These are phyloP conservation scores for Brachyptera putata DNA, from an alignment of 2,888 invertebrate genomes.

Conservation along the genomic window DNA sequence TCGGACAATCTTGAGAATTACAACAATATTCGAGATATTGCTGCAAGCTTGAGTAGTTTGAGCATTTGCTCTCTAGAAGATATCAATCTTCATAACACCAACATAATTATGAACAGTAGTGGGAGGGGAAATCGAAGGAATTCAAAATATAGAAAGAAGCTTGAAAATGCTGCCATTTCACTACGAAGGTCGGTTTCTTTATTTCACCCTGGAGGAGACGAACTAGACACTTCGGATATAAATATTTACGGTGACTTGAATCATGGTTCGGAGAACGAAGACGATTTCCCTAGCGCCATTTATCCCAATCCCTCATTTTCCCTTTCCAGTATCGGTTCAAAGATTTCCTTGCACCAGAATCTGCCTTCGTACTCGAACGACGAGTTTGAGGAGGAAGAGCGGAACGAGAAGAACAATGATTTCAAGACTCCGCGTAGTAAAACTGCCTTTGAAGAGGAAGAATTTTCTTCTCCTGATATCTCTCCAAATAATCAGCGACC, in stretches of 20 bases:
- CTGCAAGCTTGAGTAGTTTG: slow-evolving; percentile 37
- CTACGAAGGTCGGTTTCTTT: slow-evolving; percentile 29
- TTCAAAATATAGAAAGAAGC: slow-evolving; percentile 25
- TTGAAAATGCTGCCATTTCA: slow-evolving; percentile 28
- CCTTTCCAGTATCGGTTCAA: slow-evolving; percentile 23
- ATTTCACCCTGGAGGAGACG: slow-evolving; percentile 16
- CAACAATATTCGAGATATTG: slow-evolving; percentile 30
- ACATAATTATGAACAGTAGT: neutral
- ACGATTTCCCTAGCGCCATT: slow-evolving; percentile 9
- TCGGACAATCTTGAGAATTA: neutral
- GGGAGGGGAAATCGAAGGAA: neutral
- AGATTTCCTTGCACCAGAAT: neutral
- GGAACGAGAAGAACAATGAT: neutral
- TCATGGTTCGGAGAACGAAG: slow-evolving; percentile 21
- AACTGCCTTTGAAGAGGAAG: neutral
- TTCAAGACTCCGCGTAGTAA: neutral
- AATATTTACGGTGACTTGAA: slow-evolving; percentile 4
- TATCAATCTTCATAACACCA: slow-evolving; percentile 4
- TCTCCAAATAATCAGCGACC: slow-evolving; percentile 19
- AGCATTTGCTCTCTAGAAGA: slow-evolving; percentile 36
- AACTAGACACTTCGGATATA: neutral
- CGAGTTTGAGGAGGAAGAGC: neutral
- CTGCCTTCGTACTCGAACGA: neutral
- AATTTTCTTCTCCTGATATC: slow-evolving; percentile 10
- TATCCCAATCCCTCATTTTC: slow-evolving; percentile 15